Evolutionary conservation across 1,140 invertebrate genomes (phyloP), one percentile per base, ranked within the genome.

Genomic region (Steinernema feltiae): DNA sequence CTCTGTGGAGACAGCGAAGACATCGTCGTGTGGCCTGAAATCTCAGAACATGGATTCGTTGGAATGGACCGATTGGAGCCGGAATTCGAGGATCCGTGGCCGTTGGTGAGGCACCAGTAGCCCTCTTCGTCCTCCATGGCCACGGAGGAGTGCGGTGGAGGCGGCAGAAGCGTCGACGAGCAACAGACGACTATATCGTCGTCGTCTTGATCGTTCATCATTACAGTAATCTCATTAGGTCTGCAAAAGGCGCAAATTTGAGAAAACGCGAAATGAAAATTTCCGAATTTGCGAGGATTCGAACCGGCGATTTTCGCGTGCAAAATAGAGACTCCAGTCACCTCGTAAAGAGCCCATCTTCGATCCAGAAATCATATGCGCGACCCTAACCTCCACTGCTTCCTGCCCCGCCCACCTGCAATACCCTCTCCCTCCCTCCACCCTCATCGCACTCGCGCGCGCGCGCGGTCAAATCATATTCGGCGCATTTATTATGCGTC

Each of bases 21-120:
- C 70, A 71, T 71, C 70, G 70, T 71, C 70, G 70, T 71, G 24
- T 71, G 70, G 32, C 70, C 70, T 71, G 70, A 71, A 71, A 71
- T 71, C 70, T 63, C 53, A 27, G 53, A 63, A 63, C 7, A 63
- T 63, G 53, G 12, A 63, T 63, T 12, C 53, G 53, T 63, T 3
- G 53, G 53, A 63, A 63, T 63, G 12, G 53, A 63, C 15, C 53
- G 15, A 63, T 63, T 63, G 2, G 53, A 63, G 53, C 53, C 53
- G 24, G 53, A 63, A 27, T 27, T 63, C 24, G 53, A 63, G 15
- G n/a, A n/a, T n/a, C 53, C 53, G 24, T 63, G 53, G 24, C 53
- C 53, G 24, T 63, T 15, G 53, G 70, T 21, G 2, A 71, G 24
- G 24, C 70, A 71, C 70, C 70, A 71, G 24, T 71, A 71, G 70